These are phyloP conservation scores for Temnothorax unifasciatus DNA, from an alignment of 2,888 invertebrate genomes.

Conservation along the genomic window DNA sequence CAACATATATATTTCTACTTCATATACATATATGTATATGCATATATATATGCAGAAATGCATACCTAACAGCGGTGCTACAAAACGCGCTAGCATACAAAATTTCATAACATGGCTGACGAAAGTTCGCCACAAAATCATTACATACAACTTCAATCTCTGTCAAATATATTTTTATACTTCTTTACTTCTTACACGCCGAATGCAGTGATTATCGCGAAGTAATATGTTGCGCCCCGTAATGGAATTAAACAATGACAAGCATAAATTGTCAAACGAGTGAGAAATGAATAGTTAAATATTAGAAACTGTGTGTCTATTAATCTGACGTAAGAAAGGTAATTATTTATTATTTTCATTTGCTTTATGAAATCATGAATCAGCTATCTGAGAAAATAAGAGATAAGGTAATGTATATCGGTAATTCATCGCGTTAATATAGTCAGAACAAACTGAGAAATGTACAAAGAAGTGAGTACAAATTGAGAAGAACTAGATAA, in stretches of 20 bases:
- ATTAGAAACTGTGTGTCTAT: neutral
- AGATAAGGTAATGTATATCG: constrained; percentile 1
- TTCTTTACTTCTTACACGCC: constrained; percentile 16
- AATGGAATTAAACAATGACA: constrained; percentile 33
- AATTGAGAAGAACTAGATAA: constrained; percentile 2
- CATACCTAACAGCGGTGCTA: constrained; percentile 29
- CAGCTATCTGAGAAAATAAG: neutral
- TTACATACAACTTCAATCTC: constrained; percentile 42
- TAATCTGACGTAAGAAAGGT: neutral
- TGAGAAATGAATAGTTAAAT: constrained; percentile 13
- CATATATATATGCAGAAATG: neutral
- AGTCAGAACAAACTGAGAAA: neutral
- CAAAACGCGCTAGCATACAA: constrained; percentile 10
- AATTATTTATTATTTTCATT: neutral
- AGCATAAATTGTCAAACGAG: neutral
- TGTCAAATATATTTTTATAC: constrained; percentile 42
- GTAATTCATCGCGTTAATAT: neutral
- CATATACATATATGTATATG: neutral
- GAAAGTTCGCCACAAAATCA: constrained; percentile 54
- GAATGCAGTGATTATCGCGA: neutral
- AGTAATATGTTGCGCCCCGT: neutral
- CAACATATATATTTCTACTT: neutral
- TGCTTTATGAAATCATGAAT: constrained; percentile 14
- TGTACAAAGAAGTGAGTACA: neutral
- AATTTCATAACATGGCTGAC: constrained; percentile 61